Conservation (phyloP, 1,140 invertebrate genomes). For the Heliconius hewitsoni region DNA sequence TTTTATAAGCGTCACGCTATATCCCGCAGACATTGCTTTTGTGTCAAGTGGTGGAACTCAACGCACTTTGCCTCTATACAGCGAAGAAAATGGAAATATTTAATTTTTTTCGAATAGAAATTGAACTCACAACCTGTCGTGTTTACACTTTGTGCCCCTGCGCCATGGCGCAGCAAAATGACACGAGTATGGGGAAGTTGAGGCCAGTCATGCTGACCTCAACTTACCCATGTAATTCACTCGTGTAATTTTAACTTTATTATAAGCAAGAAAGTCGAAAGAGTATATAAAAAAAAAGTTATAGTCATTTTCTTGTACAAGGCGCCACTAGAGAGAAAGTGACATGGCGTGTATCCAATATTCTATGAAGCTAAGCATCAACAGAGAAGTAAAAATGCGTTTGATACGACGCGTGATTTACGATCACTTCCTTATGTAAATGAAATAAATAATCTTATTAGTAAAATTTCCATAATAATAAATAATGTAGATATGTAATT, state of each 20-base stretch:
- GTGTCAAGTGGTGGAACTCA: no score
- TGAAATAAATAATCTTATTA: background rate
- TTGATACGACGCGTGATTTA: slow-evolving; percentile 9
- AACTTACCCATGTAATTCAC: no score
- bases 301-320: background rate
- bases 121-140: no score
- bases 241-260: background rate
- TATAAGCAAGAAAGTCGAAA: background rate
- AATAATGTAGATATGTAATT: background rate
- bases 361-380: slow-evolving; percentile 9
- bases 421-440: slow-evolving; percentile 6
- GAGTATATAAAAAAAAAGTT: background rate
- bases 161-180: no score
- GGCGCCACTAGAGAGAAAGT: slow-evolving; percentile 12
- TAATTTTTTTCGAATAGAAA: no score
- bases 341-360: slow-evolving; percentile 17
- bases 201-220: no score
- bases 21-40: no score
- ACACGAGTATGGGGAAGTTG: no score
- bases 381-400: background rate
- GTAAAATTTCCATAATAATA: background rate
- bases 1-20: no score
- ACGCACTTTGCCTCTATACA: no score
- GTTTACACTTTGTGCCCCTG: no score
- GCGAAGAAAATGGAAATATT: no score